Percentiles rank a stretch among this genome's conserved stretches.
phyloP scores from a whole-genome alignment of 2,113 vertebrate species.

The Sylvia atricapilla region DNA sequence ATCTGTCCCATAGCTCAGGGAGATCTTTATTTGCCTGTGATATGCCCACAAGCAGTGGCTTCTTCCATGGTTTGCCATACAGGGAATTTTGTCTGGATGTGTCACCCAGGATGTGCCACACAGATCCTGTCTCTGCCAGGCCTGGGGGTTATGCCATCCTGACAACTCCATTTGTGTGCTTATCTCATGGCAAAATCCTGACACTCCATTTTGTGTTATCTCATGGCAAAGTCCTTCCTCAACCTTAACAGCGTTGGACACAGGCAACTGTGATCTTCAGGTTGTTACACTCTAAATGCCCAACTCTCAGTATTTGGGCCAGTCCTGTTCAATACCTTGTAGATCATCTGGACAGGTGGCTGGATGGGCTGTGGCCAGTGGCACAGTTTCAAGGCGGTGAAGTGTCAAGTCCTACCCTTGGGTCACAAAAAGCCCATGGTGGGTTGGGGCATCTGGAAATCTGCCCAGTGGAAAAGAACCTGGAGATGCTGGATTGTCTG shows the following conservation, averaged over 20 bases:
- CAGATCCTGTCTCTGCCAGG: background rate
- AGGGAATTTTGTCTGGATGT: background rate
- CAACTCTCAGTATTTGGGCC: background rate
- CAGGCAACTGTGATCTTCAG: background rate
- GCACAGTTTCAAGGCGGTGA: background rate
- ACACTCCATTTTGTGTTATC: background rate
- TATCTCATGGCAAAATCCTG: background rate
- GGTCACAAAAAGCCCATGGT: background rate
- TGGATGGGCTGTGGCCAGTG: background rate
- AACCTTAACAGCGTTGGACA: background rate
- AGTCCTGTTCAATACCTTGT: background rate
- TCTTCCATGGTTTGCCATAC: background rate
- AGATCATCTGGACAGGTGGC: background rate
- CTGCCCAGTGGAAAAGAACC: background rate
- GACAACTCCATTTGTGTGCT: background rate
- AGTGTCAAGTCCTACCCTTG: background rate
- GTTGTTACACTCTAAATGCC: background rate
- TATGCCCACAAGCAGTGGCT: rapidly evolving
- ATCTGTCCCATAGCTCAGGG: background rate
- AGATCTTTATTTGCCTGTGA: background rate
- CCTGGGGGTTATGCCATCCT: background rate
- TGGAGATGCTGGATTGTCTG: too few relatives aligned
- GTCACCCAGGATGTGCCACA: background rate
- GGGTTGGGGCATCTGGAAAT: background rate
- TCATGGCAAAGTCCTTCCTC: background rate